Conservation (phyloP, 1,140 invertebrate species). For the Pogonomyrmex barbatus region DNA sequence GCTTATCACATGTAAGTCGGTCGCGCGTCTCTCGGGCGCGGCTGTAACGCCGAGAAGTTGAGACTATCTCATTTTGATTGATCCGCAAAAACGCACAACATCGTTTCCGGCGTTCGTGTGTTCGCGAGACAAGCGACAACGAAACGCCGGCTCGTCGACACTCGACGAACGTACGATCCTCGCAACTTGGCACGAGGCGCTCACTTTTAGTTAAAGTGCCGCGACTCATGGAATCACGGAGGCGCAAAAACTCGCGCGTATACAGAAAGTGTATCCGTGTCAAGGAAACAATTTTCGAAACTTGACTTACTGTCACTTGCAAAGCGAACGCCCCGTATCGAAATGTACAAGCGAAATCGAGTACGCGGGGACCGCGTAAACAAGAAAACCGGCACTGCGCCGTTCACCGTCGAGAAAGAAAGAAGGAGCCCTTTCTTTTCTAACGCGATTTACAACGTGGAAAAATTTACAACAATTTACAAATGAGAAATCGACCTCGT, state of each 20-base stretch:
- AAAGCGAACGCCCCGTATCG: slow-evolving; percentile 15
- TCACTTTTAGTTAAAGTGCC: background rate
- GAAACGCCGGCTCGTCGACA: background rate
- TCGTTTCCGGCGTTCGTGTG: background rate
- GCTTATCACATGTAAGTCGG: slow-evolving; percentile 58
- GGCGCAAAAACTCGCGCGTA: background rate
- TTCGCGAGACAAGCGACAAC: background rate
- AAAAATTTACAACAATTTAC: background rate
- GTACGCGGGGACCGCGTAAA: background rate
- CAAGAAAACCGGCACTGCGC: slow-evolving; percentile 14
- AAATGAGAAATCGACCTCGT: background rate
- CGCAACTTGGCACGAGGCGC: slow-evolving; percentile 8
- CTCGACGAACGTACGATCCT: slow-evolving; percentile 23
- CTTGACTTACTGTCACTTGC: background rate
- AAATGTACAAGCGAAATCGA: slow-evolving; percentile 26
- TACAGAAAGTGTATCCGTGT: background rate
- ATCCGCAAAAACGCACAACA: slow-evolving; percentile 15
- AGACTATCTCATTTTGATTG: slow-evolving; percentile 16
- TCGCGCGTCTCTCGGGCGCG: slow-evolving; percentile 41
- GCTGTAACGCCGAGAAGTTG: background rate
- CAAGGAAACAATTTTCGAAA: slow-evolving; percentile 9
- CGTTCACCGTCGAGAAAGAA: slow-evolving; percentile 29
- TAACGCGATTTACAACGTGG: background rate
- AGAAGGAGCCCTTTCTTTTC: slow-evolving; percentile 1
- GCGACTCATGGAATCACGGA: background rate